phyloP scores from a whole-genome alignment of 2,113 vertebrate species.

The Etia nguti region DNA sequence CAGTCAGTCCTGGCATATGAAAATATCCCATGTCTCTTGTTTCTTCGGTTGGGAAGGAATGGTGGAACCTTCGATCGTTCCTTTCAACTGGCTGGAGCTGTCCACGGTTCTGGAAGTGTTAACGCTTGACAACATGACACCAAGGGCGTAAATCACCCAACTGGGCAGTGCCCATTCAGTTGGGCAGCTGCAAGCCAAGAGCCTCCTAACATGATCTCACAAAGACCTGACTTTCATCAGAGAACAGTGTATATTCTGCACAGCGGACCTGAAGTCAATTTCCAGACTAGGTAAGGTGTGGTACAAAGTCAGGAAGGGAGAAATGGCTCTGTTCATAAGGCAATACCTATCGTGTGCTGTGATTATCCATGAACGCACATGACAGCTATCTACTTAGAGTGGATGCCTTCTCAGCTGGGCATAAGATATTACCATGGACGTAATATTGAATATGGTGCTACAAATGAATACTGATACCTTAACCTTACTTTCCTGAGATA shows the following conservation, averaged over 20 bases:
- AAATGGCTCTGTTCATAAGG: not conserved
- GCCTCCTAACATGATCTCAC: not conserved
- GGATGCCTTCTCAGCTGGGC: not conserved
- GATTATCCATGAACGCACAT: not conserved
- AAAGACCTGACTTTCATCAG: not conserved
- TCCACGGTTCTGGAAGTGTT: not conserved
- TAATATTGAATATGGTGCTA: not conserved
- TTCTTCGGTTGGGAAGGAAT: not conserved
- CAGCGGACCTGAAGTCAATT: not conserved
- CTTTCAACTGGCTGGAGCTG: not conserved
- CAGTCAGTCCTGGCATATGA: not conserved
- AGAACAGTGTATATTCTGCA: not conserved
- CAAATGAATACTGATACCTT: not conserved
- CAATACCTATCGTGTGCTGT: not conserved
- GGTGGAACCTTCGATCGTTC: not conserved
- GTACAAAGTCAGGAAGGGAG: not conserved
- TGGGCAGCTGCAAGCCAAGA: not conserved
- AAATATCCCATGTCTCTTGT: not conserved
- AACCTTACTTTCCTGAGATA: not conserved
- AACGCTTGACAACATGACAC: not conserved
- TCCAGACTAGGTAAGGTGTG: not conserved
- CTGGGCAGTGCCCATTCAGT: accelerated
- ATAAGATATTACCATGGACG: not conserved
- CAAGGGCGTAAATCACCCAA: not conserved
- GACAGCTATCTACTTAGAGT: not conserved